Evolutionary conservation across 2,797 vertebrate species (phyloP).

Genomic region (Trichosurus vulpecula): DNA sequence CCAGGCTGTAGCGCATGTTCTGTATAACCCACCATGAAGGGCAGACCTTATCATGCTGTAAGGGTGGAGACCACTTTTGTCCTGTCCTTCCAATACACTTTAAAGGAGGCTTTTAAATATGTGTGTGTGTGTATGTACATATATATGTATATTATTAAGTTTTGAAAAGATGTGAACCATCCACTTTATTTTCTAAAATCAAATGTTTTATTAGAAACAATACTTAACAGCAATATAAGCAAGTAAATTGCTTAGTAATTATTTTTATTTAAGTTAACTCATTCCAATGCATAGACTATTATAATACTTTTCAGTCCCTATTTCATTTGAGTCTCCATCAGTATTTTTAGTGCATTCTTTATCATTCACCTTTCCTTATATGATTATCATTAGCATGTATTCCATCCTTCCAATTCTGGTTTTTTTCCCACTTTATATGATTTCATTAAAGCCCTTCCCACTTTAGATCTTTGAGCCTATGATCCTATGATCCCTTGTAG

Average conservation of each 20-base stretch:
- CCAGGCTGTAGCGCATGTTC: background rate
- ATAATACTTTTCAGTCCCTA: background rate
- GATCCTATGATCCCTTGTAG: background rate
- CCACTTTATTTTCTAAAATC: background rate
- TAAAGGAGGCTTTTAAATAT: background rate
- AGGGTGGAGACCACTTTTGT: background rate
- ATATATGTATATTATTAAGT: too few species aligned
- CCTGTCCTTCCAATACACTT: background rate
- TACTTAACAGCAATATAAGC: background rate
- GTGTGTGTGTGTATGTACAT: too few species aligned
- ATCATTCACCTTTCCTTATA: background rate
- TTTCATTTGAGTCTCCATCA: background rate
- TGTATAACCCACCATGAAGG: background rate
- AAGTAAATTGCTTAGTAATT: background rate
- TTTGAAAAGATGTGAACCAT: background rate
- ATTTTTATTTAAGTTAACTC: background rate
- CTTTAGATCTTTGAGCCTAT: background rate
- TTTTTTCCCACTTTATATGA: background rate
- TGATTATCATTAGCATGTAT: background rate
- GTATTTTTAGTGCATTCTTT: background rate
- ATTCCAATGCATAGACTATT: background rate
- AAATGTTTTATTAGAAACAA: background rate
- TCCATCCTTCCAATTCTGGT: background rate
- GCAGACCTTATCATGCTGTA: background rate
- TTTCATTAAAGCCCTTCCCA: background rate